phyloP scores from a whole-genome alignment of 1,140 invertebrate genomes.

The Macrosteles quadrilineatus region DNA sequence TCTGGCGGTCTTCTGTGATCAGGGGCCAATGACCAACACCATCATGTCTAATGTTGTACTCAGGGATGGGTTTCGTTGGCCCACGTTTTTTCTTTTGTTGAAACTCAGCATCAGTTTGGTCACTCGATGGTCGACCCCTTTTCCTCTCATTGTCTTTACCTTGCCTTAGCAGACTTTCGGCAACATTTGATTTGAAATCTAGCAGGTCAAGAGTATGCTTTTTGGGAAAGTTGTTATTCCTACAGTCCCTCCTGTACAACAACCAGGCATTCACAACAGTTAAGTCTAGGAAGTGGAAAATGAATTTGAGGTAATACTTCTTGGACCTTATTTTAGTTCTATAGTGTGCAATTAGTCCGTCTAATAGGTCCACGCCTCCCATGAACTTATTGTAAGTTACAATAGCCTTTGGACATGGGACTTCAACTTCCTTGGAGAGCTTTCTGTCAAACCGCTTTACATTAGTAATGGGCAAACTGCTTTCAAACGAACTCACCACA shows the following conservation, averaged over 20 bases:
- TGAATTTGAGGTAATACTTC: conserved; percentile 5
- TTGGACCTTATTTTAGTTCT: background rate
- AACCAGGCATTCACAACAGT: conserved; percentile 26
- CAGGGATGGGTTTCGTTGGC: no score
- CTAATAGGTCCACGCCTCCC: conserved; percentile 1
- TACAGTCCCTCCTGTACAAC: conserved; percentile 14
- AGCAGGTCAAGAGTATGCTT: no score
- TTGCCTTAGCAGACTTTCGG: no score
- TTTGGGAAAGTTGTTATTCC: no score
- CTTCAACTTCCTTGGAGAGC: background rate
- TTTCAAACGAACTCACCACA: background rate
- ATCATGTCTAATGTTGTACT: no score
- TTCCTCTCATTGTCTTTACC: no score
- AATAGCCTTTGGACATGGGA: background rate
- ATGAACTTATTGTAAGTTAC: conserved; percentile 9
- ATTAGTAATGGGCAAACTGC: background rate
- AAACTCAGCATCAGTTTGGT: no score
- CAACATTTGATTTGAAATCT: no score
- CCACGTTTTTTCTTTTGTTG: no score
- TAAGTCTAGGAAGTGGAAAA: conserved; percentile 24
- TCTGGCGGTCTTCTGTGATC: no score
- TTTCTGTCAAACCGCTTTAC: background rate
- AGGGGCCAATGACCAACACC: no score
- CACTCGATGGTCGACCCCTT: no score
- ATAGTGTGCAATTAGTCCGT: background rate